Conservation (phyloP, 2,113 vertebrate species). For the Pelecanus crispus region DNA sequence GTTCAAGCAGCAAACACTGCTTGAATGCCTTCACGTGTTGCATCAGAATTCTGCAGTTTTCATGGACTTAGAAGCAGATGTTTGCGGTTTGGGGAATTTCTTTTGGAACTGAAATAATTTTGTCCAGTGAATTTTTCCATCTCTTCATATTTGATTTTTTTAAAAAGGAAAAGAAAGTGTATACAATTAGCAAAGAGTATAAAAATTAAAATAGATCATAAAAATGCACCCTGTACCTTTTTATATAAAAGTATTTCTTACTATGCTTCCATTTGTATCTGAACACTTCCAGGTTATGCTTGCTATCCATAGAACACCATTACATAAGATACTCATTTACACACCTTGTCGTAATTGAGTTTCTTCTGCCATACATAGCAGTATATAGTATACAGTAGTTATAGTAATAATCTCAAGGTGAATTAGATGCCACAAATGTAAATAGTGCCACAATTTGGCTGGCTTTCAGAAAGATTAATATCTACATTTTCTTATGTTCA, state of each 20-base stretch:
- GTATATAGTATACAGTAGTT: too few relatives aligned
- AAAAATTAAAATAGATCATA: not conserved
- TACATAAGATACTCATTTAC: not conserved
- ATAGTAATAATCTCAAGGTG: not conserved
- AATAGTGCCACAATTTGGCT: slow-evolving; percentile 8
- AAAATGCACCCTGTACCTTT: not conserved
- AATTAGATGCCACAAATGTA: slow-evolving; percentile 1
- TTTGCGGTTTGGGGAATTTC: not conserved
- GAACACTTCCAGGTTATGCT: not conserved
- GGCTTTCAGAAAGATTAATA: slow-evolving; percentile 1
- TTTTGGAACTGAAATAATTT: not conserved
- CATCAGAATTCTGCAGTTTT: not conserved
- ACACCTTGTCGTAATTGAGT: not conserved
- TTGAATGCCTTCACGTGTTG: not conserved
- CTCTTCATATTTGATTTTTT: not conserved
- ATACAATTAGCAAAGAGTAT: not conserved
- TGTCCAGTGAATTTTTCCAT: not conserved
- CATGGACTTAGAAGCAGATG: not conserved
- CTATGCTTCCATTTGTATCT: not conserved
- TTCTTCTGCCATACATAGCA: not conserved
- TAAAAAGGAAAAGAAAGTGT: not conserved
- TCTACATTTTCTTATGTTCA: not conserved
- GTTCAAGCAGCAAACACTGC: not conserved
- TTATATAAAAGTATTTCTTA: not conserved
- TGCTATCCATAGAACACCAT: not conserved